Percentiles rank a stretch among this genome's conserved stretches.
Conservation (phyloP, 1,140 invertebrate genomes). For the Hyles euphorbiae region DNA sequence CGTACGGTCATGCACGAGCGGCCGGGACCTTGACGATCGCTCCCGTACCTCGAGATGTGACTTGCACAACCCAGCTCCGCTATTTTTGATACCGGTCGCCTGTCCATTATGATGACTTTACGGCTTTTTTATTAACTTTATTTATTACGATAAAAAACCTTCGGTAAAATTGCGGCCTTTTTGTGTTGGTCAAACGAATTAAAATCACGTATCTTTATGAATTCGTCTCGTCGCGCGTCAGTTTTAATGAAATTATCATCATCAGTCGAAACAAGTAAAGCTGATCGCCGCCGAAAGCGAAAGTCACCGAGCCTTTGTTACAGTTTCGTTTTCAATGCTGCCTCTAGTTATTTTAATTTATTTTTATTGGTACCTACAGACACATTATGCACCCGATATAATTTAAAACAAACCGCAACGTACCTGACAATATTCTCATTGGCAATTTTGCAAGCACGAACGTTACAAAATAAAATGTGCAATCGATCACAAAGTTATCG, state of each 20-base stretch:
- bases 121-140: slow-evolving; percentile 15
- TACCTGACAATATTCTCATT: slow-evolving; percentile 10
- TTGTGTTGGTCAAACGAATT: neutral
- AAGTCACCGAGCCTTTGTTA: neutral
- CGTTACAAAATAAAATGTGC: slow-evolving; percentile 6
- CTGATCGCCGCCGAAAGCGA: neutral
- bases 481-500: slow-evolving; percentile 9
- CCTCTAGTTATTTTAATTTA: neutral
- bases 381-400: slow-evolving; percentile 2
- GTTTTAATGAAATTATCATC: no score
- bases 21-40: slow-evolving; percentile 49
- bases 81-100: slow-evolving; percentile 46
- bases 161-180: neutral
- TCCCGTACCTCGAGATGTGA: slow-evolving; percentile 57
- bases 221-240: neutral
- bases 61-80: slow-evolving; percentile 58
- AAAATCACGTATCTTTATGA: neutral
- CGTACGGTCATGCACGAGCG: slow-evolving; percentile 56
- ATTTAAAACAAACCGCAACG: slow-evolving; percentile 9
- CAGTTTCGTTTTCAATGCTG: slow-evolving; percentile 3
- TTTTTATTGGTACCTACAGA: neutral
- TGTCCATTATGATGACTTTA: slow-evolving; percentile 28
- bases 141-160: slow-evolving; percentile 7
- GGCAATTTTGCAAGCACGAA: slow-evolving; percentile 3
- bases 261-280: neutral